These are phyloP conservation scores for Spodoptera littoralis DNA, from an alignment of 2,888 invertebrate genomes.

Conservation along the genomic window DNA sequence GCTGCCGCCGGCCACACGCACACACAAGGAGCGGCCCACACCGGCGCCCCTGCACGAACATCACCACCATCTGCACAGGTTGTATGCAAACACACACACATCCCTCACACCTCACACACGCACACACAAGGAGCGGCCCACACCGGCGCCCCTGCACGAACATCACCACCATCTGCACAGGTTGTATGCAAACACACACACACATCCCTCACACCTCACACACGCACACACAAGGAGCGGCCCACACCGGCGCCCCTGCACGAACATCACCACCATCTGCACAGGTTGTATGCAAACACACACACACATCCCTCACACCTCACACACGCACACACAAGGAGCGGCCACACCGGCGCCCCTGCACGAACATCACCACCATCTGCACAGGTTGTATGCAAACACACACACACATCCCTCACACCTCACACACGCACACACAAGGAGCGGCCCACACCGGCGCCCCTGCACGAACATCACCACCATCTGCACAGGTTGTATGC, in stretches of 20 bases:
- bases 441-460: slow-evolving; percentile 93
- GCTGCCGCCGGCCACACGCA: slow-evolving; percentile 88
- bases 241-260: too few relatives aligned
- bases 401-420: too few relatives aligned
- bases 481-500: slow-evolving; percentile 5
- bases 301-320: background rate
- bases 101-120: background rate
- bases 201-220: slow-evolving; percentile 1
- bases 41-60: slow-evolving; percentile 80
- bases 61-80: slow-evolving; percentile 29
- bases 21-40: slow-evolving; percentile 91
- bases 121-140: slow-evolving; percentile 57
- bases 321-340: background rate
- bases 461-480: slow-evolving; percentile 61
- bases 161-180: slow-evolving; percentile 5
- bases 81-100: slow-evolving; percentile 13
- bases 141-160: slow-evolving; percentile 58
- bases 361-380: too few relatives aligned
- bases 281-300: slow-evolving; percentile 32
- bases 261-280: background rate
- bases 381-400: too few relatives aligned
- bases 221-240: too few relatives aligned
- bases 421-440: slow-evolving; percentile 46
- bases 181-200: too few relatives aligned
- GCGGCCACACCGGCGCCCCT: too few relatives aligned